These are phyloP conservation scores for Baryphthengus martii DNA, from an alignment of 2,113 vertebrate genomes.

Conservation along the genomic window DNA sequence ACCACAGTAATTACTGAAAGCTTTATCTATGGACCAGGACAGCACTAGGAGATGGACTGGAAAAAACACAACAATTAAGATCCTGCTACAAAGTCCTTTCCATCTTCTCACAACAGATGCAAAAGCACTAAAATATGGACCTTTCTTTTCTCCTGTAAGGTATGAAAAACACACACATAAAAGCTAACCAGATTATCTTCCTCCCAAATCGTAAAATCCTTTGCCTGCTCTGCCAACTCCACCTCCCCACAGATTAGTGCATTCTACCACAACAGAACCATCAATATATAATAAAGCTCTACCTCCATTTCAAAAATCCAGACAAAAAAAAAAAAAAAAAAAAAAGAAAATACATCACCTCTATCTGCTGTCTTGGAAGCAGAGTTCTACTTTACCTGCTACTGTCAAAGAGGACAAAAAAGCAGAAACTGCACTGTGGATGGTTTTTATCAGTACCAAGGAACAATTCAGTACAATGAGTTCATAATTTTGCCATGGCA, in stretches of 20 bases:
- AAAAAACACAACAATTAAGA: not conserved
- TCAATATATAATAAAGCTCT: not conserved
- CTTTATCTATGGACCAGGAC: not conserved
- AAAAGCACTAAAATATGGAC: not conserved
- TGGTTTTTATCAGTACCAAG: not conserved
- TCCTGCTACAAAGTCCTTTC: not conserved
- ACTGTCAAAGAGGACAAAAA: not conserved
- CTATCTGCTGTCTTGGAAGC: not conserved
- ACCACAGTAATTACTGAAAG: not conserved
- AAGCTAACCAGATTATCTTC: not conserved
- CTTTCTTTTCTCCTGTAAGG: not conserved
- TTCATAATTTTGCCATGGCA: not conserved
- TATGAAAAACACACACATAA: not conserved
- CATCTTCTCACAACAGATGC: not conserved
- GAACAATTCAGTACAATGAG: not conserved
- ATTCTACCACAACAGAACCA: not conserved
- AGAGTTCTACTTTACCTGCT: not conserved
- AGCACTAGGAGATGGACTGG: fast-evolving
- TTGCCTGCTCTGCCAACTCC: not conserved
- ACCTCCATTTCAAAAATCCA: not conserved
- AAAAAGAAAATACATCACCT: not conserved
- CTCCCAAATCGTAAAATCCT: not conserved
- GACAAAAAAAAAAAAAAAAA: not conserved
- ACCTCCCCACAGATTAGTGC: not conserved
- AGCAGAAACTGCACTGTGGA: not conserved